phyloP scores from a whole-genome alignment of 2,888 invertebrate species.

The Drosophila quinaria region DNA sequence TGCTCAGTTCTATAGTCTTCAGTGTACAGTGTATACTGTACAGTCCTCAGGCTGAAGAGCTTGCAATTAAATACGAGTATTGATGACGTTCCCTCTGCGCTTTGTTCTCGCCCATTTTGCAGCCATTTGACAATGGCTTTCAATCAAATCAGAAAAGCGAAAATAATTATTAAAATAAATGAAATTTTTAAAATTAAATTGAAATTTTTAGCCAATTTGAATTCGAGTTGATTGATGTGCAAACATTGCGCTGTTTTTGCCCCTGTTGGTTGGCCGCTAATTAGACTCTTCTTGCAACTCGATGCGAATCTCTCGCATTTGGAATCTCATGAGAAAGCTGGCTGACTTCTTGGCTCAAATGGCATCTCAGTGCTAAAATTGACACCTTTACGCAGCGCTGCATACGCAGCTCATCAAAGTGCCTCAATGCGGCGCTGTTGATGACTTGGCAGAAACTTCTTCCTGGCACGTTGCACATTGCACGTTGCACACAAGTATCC shows the following conservation, averaged over 20 bases:
- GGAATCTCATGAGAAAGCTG: constrained; percentile 45
- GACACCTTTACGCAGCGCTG: constrained; percentile 78
- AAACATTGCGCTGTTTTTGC: constrained; percentile 48
- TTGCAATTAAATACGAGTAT: constrained; percentile 63
- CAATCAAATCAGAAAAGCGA: constrained; percentile 52
- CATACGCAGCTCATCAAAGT: constrained; percentile 76
- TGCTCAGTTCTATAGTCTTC: constrained; percentile 18
- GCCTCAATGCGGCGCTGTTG: constrained; percentile 41
- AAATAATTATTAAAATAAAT: constrained; percentile 21
- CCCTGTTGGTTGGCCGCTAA: constrained; percentile 33
- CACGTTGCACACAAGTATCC: constrained; percentile 34
- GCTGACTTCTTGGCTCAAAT: constrained; percentile 55
- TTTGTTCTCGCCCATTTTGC: constrained; percentile 40
- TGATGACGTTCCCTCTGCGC: constrained; percentile 56
- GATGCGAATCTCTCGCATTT: constrained; percentile 45
- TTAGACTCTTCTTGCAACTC: constrained; percentile 47
- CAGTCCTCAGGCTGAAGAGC: constrained; percentile 51
- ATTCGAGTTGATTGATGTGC: constrained; percentile 72
- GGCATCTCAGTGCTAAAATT: constrained; percentile 81
- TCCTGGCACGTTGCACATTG: constrained; percentile 15
- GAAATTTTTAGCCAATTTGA: constrained; percentile 57
- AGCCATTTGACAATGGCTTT: too few species aligned
- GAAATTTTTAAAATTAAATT: constrained; percentile 14
- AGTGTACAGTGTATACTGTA: constrained; percentile 13
- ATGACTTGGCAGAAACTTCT: constrained; percentile 63